These are phyloP conservation scores for Xiphorhynchus elegans DNA, from an alignment of 2,113 vertebrate genomes.

Conservation along the genomic window DNA sequence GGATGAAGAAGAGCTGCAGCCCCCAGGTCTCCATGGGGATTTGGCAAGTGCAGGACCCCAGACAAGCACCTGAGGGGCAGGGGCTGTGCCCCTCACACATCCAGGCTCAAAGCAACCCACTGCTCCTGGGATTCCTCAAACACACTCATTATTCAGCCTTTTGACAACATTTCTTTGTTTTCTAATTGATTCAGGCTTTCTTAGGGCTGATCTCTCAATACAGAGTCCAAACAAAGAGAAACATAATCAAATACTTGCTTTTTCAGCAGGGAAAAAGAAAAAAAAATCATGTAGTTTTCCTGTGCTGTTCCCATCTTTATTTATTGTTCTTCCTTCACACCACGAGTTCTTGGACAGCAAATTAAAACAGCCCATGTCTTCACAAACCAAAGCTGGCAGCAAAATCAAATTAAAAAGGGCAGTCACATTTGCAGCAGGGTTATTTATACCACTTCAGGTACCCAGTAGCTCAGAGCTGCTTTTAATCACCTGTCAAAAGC, in stretches of 20 bases:
- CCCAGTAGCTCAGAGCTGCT: background rate
- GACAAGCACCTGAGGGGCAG: background rate
- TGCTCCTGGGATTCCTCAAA: background rate
- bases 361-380: background rate
- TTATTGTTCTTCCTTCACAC: background rate
- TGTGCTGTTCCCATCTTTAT: background rate
- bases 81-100: background rate
- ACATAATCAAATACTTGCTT: background rate
- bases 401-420: background rate
- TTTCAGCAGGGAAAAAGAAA: background rate
- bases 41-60: accelerated
- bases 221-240: background rate
- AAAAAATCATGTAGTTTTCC: background rate
- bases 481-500: constrained; percentile 9
- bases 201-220: background rate
- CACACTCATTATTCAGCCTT: background rate
- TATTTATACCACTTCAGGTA: background rate
- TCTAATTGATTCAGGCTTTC: constrained; percentile 34
- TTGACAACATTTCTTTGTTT: constrained; percentile 27
- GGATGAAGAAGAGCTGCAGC: background rate
- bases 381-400: background rate
- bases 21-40: background rate
- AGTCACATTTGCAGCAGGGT: background rate
- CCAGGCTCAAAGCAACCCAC: background rate
- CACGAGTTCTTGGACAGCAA: background rate